Percentiles rank a stretch among this genome's conserved stretches.
Evolutionary conservation across 2,797 vertebrate species (phyloP).

Genomic region (Anableps anableps): DNA sequence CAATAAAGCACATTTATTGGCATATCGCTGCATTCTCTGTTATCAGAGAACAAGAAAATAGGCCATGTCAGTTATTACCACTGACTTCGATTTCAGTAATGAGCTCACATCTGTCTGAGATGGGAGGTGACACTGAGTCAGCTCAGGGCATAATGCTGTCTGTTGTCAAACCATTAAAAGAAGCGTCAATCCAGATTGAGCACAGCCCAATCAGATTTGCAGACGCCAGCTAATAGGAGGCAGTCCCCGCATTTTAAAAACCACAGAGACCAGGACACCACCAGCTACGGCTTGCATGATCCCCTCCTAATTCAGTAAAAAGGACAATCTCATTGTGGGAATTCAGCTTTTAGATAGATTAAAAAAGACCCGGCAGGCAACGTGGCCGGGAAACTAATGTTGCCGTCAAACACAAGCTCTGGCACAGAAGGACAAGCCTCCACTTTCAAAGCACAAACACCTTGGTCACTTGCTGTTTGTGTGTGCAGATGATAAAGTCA

Average conservation of each 20-base stretch:
- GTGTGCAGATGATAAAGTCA: background rate
- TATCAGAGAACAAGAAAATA: background rate
- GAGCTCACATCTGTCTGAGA: slow-evolving; percentile 32
- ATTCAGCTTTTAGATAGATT: slow-evolving; percentile 62
- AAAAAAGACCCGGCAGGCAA: slow-evolving; percentile 46
- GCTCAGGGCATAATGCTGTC: slow-evolving; percentile 28
- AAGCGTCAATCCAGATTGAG: slow-evolving; percentile 35
- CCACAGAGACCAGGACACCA: slow-evolving; percentile 16
- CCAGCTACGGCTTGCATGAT: slow-evolving; percentile 8
- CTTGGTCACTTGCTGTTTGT: slow-evolving; percentile 29
- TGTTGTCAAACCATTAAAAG: slow-evolving; percentile 44
- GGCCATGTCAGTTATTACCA: slow-evolving; percentile 12
- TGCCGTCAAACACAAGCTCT: slow-evolving; percentile 18
- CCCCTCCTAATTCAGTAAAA: slow-evolving; percentile 13
- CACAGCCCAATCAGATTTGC: slow-evolving; percentile 47
- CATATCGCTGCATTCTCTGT: background rate
- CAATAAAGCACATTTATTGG: background rate
- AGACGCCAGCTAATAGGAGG: slow-evolving; percentile 24
- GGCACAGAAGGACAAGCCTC: slow-evolving; percentile 31
- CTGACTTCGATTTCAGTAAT: slow-evolving; percentile 19
- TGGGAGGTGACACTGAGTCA: slow-evolving; percentile 47
- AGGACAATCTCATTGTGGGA: slow-evolving; percentile 55
- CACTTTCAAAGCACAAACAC: slow-evolving; percentile 45
- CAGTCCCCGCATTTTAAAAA: slow-evolving; percentile 20
- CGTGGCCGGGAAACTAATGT: slow-evolving; percentile 50